Evolutionary conservation across 1,140 invertebrate species (phyloP), one percentile per base, ranked within the genome.

Genomic region (Dufourea novaeangliae): DNA sequence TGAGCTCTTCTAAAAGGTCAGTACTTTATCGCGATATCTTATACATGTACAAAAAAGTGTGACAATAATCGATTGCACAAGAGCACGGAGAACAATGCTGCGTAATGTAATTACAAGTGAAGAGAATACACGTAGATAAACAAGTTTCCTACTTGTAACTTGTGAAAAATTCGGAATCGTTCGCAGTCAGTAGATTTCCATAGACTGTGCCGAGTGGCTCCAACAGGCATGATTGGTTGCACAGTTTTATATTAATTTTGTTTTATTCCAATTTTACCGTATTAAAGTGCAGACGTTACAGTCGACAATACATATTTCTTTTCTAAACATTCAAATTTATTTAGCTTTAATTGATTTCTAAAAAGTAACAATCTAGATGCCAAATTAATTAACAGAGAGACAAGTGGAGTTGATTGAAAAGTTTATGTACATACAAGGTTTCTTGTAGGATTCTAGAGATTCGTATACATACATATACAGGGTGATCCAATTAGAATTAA

Each of bases 131-230:
- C 46, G 37, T 29, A 41, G 73, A 81, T 67, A 69, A 79, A 50
- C 69, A 37, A 63, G 64, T 80, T 70, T 39, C 64, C 67, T 12
- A 64, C 11, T 46, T 17, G 22, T 37, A 22, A 27, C 22, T 67
- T 29, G 64, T 39, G 27, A 37, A 76, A 64, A 41, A 37, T 69
- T 54, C 25, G 52, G 25, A 46, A 14, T 59, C 63, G 12, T 25
- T 50, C 66, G 50, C 14, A 69, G 52, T 52, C 68, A 50, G 73
- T 83, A 83, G 37, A 83, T 84, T 80, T 84, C 82, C 83, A 80
- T 32, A 59, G 22, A 32, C 27, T 46, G 0, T 27, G 54, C 56
- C 62, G 44, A 25, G 63, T 79, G 29, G 11, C 25, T 59, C 41
- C 52, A 12, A 62, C 46, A n/a, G 25, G n/a, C 22, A 50, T 50